These are phyloP conservation scores for Panulirus ornatus DNA, from an alignment of 1,140 invertebrate species.

Conservation along the genomic window DNA sequence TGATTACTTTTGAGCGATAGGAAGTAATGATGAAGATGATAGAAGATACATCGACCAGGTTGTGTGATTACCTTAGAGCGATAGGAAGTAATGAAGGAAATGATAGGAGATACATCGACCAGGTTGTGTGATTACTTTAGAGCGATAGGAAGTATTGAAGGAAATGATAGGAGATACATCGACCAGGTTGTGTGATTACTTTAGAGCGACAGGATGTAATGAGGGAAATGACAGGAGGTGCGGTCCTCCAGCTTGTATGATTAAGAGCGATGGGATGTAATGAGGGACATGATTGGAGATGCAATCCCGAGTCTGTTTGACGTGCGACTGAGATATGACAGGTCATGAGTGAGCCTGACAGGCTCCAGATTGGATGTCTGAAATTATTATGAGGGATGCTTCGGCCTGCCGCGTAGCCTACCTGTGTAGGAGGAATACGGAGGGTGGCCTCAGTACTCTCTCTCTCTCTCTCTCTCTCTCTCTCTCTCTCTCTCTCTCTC, in stretches of 20 bases:
- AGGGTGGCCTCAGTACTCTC: neutral
- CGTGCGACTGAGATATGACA: neutral
- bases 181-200: neutral
- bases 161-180: neutral
- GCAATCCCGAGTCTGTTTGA: neutral
- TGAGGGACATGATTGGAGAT: neutral
- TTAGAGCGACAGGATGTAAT: neutral
- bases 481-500: neutral
- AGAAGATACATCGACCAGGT: neutral
- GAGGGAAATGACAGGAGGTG: neutral
- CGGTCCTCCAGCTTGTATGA: too few species aligned
- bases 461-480: too few species aligned
- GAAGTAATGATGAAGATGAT: neutral
- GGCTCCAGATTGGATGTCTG: slow-evolving; percentile 1
- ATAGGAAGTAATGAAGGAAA: neutral
- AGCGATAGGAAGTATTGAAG: neutral
- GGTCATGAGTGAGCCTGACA: neutral
- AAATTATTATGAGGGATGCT: neutral
- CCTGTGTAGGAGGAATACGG: neutral
- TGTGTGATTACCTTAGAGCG: neutral
- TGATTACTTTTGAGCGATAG: neutral
- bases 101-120: neutral
- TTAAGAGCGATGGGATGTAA: neutral
- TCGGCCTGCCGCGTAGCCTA: neutral
- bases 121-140: neutral